Percentiles rank a stretch among this genome's conserved stretches.
Conservation (phyloP, 2,888 invertebrate genomes). For the Tachystola acroxantha region DNA sequence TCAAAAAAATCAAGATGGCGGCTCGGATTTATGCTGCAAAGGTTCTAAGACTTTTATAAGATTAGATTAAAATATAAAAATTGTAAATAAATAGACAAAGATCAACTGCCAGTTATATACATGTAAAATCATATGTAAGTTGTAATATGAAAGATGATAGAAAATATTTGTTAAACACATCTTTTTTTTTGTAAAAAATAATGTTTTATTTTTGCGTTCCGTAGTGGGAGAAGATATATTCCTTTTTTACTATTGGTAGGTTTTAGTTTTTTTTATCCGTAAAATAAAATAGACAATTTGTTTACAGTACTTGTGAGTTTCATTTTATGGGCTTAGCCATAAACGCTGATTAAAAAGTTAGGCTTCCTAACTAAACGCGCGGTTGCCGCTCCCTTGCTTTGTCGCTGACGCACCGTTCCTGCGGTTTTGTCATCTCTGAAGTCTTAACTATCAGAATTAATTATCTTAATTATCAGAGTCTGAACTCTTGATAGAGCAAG, state of each 20-base stretch:
- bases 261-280: constrained; percentile 70
- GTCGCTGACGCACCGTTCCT: too few species aligned
- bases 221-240: constrained; percentile 33
- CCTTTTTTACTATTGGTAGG: constrained; percentile 53
- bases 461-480: too few species aligned
- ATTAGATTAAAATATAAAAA: constrained; percentile 13
- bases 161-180: constrained; percentile 33
- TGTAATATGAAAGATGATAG: constrained; percentile 9
- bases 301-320: constrained; percentile 43
- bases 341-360: too few species aligned
- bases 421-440: too few species aligned
- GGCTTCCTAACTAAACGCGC: too few species aligned
- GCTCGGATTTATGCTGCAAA: too few species aligned
- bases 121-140: constrained; percentile 6
- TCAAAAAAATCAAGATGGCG: too few species aligned
- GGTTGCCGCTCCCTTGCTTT: too few species aligned
- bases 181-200: constrained; percentile 40
- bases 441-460: too few species aligned
- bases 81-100: constrained; percentile 25
- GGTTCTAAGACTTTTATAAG: constrained; percentile 7
- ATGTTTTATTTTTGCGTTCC: constrained; percentile 36
- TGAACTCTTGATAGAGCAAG: too few species aligned
- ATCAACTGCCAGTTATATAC: constrained; percentile 30
- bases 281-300: constrained; percentile 51
- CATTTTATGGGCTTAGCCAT: too few species aligned